phyloP scores from a whole-genome alignment of 2,113 vertebrate species.

The Phylloscopus trochiloides region DNA sequence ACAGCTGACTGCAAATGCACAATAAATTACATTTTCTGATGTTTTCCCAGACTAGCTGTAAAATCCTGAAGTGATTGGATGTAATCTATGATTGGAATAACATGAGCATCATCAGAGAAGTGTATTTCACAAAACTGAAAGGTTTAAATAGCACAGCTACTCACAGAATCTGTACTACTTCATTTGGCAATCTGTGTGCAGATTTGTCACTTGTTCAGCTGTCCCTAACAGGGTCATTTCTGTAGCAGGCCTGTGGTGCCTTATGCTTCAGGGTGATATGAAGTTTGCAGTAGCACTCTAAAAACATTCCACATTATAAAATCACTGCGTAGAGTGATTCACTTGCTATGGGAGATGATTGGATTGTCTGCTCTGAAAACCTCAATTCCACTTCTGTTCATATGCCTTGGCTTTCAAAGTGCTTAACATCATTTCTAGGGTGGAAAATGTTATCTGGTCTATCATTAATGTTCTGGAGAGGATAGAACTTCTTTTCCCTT shows the following conservation, averaged over 20 bases:
- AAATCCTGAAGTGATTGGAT: neutral
- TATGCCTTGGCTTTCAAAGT: slow-evolving; percentile 39
- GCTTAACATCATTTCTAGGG: slow-evolving; percentile 46
- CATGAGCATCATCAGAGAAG: neutral
- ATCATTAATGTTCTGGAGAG: slow-evolving; percentile 36
- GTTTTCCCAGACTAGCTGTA: neutral
- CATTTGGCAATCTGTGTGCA: neutral
- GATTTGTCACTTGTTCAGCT: slow-evolving; percentile 8
- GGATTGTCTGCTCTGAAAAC: slow-evolving; percentile 55
- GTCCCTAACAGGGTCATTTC: neutral
- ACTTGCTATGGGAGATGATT: slow-evolving; percentile 18
- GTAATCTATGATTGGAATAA: neutral
- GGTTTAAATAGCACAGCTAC: neutral
- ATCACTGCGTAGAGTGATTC: slow-evolving; percentile 23
- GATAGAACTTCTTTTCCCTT: neutral
- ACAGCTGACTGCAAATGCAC: neutral
- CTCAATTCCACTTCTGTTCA: slow-evolving; percentile 55
- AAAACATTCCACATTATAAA: neutral
- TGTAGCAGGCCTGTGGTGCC: neutral
- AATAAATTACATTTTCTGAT: neutral
- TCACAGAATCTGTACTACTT: neutral
- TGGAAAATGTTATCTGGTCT: slow-evolving; percentile 11
- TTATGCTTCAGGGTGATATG: neutral
- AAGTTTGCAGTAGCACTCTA: neutral
- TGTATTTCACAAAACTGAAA: neutral